Evolutionary conservation across 2,888 invertebrate species (phyloP).

Genomic region (Ennomos erosarius): DNA sequence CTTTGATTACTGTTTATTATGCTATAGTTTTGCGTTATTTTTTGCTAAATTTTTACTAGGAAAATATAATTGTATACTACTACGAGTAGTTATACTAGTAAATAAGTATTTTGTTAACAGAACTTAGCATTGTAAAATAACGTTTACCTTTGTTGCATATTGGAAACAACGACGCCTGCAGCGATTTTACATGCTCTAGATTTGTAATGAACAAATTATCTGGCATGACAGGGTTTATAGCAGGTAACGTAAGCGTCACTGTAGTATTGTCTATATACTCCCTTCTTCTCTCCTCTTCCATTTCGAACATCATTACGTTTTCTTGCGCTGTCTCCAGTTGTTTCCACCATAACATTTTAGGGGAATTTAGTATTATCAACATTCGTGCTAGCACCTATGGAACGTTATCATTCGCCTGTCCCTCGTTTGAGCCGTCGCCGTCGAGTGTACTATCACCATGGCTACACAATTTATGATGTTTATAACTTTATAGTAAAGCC

Average conservation of each 20-base stretch:
- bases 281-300: conserved; percentile 68
- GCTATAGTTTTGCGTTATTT: no score
- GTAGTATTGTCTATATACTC: conserved; percentile 69
- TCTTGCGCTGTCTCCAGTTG: conserved; percentile 71
- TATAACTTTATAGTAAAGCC: conserved; percentile 46
- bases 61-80: no score
- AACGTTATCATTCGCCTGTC: conserved; percentile 55
- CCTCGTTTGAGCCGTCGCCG: conserved; percentile 47
- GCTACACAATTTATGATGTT: conserved; percentile 58
- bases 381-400: conserved; percentile 52
- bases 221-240: conserved; percentile 69
- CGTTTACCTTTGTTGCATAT: conserved; percentile 80
- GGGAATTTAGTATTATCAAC: conserved; percentile 47
- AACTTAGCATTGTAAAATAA: no score
- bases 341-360: conserved; percentile 83
- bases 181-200: conserved; percentile 85
- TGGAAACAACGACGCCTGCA: conserved; percentile 89
- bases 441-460: conserved; percentile 68
- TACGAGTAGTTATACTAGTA: no score
- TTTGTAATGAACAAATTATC: conserved; percentile 74
- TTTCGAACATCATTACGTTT: conserved; percentile 72
- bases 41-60: no score
- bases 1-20: no score
- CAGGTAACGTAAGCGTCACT: conserved; percentile 68
- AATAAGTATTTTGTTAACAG: no score